Conservation (phyloP, 2,888 invertebrate genomes). For the Crioceris asparagi region DNA sequence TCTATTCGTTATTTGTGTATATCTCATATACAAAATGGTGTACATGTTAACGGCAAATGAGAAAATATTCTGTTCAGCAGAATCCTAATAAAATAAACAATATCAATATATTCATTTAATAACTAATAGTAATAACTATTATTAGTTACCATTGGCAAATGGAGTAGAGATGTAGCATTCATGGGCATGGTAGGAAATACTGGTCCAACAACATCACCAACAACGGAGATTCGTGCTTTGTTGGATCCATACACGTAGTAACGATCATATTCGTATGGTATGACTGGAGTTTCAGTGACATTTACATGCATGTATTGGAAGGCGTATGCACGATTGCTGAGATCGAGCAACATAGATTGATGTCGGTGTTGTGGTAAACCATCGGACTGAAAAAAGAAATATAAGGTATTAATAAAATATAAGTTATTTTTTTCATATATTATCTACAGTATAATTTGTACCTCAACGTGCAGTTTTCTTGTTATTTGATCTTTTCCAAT, state of each 20-base stretch:
- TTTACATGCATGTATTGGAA: constrained; percentile 95
- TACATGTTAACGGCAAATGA: constrained; percentile 93
- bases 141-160: constrained; percentile 56
- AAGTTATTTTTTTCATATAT: background rate
- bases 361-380: constrained; percentile 87
- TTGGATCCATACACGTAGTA: constrained; percentile 94
- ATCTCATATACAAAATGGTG: constrained; percentile 80
- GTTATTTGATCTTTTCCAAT: constrained; percentile 62
- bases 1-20: constrained; percentile 77
- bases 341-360: constrained; percentile 82
- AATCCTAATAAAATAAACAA: constrained; percentile 41
- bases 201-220: constrained; percentile 87
- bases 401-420: background rate
- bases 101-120: background rate
- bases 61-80: constrained; percentile 92
- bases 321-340: constrained; percentile 83
- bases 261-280: constrained; percentile 77
- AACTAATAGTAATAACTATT: constrained; percentile 2
- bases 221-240: constrained; percentile 67
- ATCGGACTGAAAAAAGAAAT: constrained; percentile 51
- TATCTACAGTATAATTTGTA: constrained; percentile 26
- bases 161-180: constrained; percentile 69
- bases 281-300: constrained; percentile 85
- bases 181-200: constrained; percentile 89
- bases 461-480: constrained; percentile 58